Evolutionary conservation across 2,888 invertebrate genomes (phyloP).

Genomic region (Aricia artaxerxes): DNA sequence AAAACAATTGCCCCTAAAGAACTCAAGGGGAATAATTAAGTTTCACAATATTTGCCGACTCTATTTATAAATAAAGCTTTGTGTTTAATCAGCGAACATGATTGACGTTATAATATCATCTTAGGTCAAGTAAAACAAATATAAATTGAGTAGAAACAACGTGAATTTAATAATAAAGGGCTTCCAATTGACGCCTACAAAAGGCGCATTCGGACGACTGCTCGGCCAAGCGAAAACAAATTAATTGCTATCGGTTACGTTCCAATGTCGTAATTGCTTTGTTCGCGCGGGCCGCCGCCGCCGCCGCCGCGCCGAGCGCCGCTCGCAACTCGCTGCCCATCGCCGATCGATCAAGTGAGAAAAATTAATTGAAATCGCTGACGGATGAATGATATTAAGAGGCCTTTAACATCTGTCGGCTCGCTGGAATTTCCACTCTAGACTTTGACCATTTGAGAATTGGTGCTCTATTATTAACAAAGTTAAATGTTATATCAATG

Average conservation of each 20-base stretch:
- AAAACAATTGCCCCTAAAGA: not conserved
- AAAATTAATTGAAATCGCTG: slow-evolving; percentile 71
- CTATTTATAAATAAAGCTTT: slow-evolving; percentile 14
- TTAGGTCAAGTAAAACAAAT: slow-evolving; percentile 34
- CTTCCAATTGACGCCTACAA: slow-evolving; percentile 54
- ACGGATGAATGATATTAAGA: slow-evolving; percentile 39
- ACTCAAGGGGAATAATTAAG: slow-evolving; percentile 10
- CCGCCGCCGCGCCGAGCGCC: not conserved
- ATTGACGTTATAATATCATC: slow-evolving; percentile 9
- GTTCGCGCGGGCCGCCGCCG: slow-evolving; percentile 53
- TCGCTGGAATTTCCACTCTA: not conserved
- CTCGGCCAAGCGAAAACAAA: slow-evolving; percentile 70
- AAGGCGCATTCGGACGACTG: slow-evolving; percentile 60
- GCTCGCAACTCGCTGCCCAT: not conserved
- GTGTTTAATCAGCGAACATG: not conserved
- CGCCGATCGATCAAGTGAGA: slow-evolving; percentile 71
- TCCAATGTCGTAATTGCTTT: slow-evolving; percentile 73
- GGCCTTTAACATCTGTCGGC: slow-evolving; percentile 25
- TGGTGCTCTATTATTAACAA: not conserved
- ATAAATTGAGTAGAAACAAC: slow-evolving; percentile 39
- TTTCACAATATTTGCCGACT: not conserved
- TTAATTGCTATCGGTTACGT: slow-evolving; percentile 76
- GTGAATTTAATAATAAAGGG: slow-evolving; percentile 63
- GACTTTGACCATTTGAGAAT: not conserved
- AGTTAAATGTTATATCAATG: too few species aligned